Percentiles rank a stretch among this genome's conserved stretches.
Evolutionary conservation across 2,888 invertebrate species (phyloP).

Genomic region (Drosophila melanocephala): DNA sequence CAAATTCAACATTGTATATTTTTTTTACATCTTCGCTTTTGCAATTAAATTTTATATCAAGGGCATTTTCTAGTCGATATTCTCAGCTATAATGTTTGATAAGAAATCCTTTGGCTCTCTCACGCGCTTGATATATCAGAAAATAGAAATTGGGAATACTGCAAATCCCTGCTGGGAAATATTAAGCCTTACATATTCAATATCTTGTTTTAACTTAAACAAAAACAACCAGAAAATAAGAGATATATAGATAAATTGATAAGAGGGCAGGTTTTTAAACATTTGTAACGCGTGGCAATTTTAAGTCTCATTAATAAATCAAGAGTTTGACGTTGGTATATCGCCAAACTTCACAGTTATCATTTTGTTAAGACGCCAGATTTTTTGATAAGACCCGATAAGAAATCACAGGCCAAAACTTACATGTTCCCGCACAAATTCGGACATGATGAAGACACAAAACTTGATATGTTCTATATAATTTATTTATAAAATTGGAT

Average conservation of each 20-base stretch:
- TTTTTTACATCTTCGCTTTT: neutral
- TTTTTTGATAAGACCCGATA: conserved; percentile 46
- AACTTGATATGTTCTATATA: neutral
- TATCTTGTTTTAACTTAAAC: neutral
- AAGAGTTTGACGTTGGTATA: neutral
- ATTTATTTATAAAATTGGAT: neutral
- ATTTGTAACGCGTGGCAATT: neutral
- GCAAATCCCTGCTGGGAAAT: neutral
- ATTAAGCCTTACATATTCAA: neutral
- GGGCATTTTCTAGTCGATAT: neutral
- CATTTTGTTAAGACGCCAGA: conserved; percentile 1
- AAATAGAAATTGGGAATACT: neutral
- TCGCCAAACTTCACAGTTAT: neutral
- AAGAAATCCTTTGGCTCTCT: neutral
- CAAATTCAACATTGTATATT: neutral
- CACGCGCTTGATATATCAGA: neutral
- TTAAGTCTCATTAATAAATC: neutral
- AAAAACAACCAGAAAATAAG: neutral
- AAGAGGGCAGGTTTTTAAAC: neutral
- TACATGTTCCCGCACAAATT: conserved; percentile 72
- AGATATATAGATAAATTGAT: neutral
- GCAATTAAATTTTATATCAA: neutral
- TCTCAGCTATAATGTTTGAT: neutral
- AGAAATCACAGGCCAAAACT: conserved; percentile 35
- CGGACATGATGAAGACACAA: conserved; percentile 49